Evolutionary conservation across 2,113 vertebrate genomes (phyloP).

Genomic region (Silurus glanis): DNA sequence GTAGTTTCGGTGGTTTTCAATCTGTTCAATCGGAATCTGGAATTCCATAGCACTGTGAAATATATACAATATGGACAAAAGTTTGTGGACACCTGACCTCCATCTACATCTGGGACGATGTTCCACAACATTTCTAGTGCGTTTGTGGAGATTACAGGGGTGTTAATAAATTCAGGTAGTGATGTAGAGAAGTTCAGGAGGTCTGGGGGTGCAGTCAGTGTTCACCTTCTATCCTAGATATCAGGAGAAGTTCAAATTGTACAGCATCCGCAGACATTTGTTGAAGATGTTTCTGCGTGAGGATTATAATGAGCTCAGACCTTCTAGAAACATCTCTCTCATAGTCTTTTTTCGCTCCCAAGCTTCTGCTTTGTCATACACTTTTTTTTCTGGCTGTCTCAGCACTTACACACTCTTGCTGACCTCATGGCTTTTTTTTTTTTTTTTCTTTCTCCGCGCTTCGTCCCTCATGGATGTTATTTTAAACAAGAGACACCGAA

Average conservation of each 20-base stretch:
- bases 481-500: neutral
- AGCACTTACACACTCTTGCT: conserved; percentile 17
- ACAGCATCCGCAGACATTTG: too few species aligned
- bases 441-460: neutral
- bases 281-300: neutral
- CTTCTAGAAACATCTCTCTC: conserved; percentile 2
- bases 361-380: conserved; percentile 13
- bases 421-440: neutral
- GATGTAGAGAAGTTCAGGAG: too few species aligned
- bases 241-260: too few species aligned
- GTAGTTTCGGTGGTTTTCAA: too few species aligned
- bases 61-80: too few species aligned
- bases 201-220: too few species aligned
- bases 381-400: conserved; percentile 10
- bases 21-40: neutral
- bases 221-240: too few species aligned
- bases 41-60: neutral
- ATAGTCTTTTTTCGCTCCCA: neutral
- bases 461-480: neutral
- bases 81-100: too few species aligned
- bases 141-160: too few species aligned
- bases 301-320: conserved; percentile 18
- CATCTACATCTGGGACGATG: too few species aligned
- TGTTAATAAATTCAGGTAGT: too few species aligned
- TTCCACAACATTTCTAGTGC: too few species aligned